Conservation (phyloP, 2,113 vertebrate genomes). For the Myrmophylax atrothorax region DNA sequence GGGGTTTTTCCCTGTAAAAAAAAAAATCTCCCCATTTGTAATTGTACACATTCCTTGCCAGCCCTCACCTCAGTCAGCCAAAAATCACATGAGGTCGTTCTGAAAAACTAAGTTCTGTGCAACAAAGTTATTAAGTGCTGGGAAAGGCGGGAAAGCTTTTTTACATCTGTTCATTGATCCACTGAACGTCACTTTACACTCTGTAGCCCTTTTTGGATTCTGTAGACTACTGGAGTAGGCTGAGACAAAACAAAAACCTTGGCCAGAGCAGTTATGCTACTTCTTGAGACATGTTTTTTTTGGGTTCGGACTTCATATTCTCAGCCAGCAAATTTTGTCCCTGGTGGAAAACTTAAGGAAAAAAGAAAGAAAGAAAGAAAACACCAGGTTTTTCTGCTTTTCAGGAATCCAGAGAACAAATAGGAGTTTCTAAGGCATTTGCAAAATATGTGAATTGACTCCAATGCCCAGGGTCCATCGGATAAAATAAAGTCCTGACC, state of each 20-base stretch:
- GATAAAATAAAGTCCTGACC: neutral
- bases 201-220: neutral
- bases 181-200: neutral
- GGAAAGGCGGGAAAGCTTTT: slow-evolving; percentile 40
- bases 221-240: slow-evolving; percentile 16
- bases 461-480: neutral
- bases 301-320: slow-evolving; percentile 3
- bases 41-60: neutral
- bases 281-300: slow-evolving; percentile 40
- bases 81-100: slow-evolving; percentile 37
- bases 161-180: slow-evolving; percentile 35
- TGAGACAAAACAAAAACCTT: neutral
- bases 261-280: neutral
- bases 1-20: neutral
- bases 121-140: slow-evolving; percentile 40
- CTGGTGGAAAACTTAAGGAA: neutral
- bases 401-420: slow-evolving; percentile 21
- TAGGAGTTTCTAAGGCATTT: neutral
- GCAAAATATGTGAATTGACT: neutral
- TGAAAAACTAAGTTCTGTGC: slow-evolving; percentile 5
- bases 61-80: slow-evolving; percentile 16
- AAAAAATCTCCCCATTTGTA: neutral
- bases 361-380: neutral
- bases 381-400: neutral
- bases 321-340: slow-evolving; percentile 1